phyloP scores from a whole-genome alignment of 1,140 invertebrate genomes.

The Samia ricini region DNA sequence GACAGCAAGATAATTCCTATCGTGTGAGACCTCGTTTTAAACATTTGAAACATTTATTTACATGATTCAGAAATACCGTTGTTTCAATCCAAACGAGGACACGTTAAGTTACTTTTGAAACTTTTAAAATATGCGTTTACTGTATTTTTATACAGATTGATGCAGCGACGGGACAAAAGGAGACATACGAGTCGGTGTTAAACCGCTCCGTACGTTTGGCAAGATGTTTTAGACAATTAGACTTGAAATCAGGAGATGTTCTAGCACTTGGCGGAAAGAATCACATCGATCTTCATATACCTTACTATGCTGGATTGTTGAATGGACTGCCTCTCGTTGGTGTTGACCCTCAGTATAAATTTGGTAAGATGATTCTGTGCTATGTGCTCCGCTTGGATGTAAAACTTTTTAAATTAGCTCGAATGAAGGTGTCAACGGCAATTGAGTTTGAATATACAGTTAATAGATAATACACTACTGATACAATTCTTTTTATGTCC shows the following conservation, averaged over 20 bases:
- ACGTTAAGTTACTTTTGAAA: too few species aligned
- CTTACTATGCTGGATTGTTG: conserved; percentile 64
- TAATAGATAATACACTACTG: too few species aligned
- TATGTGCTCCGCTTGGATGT: too few species aligned
- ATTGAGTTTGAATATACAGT: too few species aligned
- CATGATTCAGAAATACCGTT: too few species aligned
- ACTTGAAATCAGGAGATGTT: conserved; percentile 64
- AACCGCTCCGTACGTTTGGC: conserved; percentile 64
- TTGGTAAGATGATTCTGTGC: conserved; percentile 30
- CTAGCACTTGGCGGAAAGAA: conserved; percentile 66
- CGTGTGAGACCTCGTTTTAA: too few species aligned
- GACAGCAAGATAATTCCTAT: too few species aligned
- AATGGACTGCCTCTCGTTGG: conserved; percentile 58
- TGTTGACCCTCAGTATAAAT: conserved; percentile 51
- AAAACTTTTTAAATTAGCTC: background rate
- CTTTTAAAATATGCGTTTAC: too few species aligned
- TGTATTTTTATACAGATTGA: conserved; percentile 63
- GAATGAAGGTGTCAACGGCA: too few species aligned
- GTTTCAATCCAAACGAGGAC: too few species aligned
- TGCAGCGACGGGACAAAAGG: conserved; percentile 59
- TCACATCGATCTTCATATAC: conserved; percentile 69
- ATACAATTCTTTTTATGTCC: too few species aligned
- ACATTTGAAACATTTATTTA: too few species aligned
- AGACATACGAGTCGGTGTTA: conserved; percentile 60
- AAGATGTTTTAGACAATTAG: conserved; percentile 56